phyloP scores from a whole-genome alignment of 2,888 invertebrate genomes.

The Pyrochroa serraticornis region DNA sequence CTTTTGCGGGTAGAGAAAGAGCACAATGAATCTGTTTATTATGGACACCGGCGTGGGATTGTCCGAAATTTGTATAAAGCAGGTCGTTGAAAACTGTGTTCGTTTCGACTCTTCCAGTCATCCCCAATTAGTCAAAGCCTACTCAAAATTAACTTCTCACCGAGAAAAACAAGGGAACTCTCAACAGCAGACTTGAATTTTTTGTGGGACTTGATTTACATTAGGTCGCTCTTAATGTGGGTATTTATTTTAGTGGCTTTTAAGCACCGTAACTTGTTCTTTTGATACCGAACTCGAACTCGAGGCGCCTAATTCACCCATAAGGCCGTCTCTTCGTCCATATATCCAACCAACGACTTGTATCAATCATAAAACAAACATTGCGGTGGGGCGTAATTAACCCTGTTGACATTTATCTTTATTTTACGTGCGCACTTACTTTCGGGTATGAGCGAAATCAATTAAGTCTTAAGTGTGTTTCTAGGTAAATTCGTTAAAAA shows the following conservation, averaged over 20 bases:
- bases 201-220: constrained; percentile 28
- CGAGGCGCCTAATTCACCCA: neutral
- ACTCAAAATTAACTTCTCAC: constrained; percentile 24
- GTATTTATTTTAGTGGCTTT: constrained; percentile 34
- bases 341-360: too few relatives aligned
- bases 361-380: neutral
- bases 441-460: constrained; percentile 43
- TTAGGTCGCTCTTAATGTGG: constrained; percentile 31
- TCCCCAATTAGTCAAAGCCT: constrained; percentile 25
- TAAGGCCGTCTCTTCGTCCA: too few relatives aligned
- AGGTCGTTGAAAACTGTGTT: constrained; percentile 1
- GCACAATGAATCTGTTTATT: constrained; percentile 2
- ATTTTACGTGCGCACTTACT: constrained; percentile 5
- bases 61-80: constrained; percentile 2
- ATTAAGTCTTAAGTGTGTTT: constrained; percentile 54
- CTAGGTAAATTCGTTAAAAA: constrained; percentile 51
- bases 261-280: constrained; percentile 24
- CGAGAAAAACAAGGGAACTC: constrained; percentile 18
- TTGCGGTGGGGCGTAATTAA: neutral
- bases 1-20: too few relatives aligned
- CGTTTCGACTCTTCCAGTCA: constrained; percentile 4
- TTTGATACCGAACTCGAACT: constrained; percentile 1
- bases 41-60: neutral
- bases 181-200: constrained; percentile 11
- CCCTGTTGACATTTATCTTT: neutral